phyloP scores from a whole-genome alignment of 2,797 vertebrate species.

The Neosilurus hyrtlii region DNA sequence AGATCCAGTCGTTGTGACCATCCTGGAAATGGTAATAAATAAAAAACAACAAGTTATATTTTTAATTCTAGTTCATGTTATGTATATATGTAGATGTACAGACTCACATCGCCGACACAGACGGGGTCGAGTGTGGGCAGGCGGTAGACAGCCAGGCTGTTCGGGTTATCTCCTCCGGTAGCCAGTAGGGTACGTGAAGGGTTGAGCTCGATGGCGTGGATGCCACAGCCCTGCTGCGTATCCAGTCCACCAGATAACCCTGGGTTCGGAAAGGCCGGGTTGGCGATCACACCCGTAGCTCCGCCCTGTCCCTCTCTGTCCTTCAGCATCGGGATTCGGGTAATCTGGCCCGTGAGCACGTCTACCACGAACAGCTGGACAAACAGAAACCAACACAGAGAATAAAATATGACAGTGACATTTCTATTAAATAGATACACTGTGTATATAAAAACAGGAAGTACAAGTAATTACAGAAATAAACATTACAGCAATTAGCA shows the following conservation, averaged over 20 bases:
- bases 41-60: not conserved
- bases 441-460: not conserved
- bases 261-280: conserved; percentile 59
- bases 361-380: conserved; percentile 92
- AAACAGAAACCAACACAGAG: not conserved
- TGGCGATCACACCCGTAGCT: conserved; percentile 56
- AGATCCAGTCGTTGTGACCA: conserved; percentile 99
- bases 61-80: not conserved
- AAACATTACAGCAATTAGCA: too few relatives aligned
- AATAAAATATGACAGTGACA: too few relatives aligned
- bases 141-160: conserved; percentile 94
- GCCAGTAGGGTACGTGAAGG: conserved; percentile 90
- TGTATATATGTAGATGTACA: not conserved
- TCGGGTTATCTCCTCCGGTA: conserved; percentile 97
- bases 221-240: conserved; percentile 90
- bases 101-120: conserved; percentile 96
- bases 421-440: too few relatives aligned
- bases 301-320: conserved; percentile 78
- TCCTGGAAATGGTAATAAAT: conserved; percentile 73
- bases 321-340: conserved; percentile 94
- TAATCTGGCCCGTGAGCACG: conserved; percentile 91
- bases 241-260: conserved; percentile 73
- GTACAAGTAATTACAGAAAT: too few relatives aligned
- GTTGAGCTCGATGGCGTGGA: conserved; percentile 96
- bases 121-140: conserved; percentile 95